Evolutionary conservation across 2,797 vertebrate genomes (phyloP).

Genomic region (Sylvilagus floridanus): DNA sequence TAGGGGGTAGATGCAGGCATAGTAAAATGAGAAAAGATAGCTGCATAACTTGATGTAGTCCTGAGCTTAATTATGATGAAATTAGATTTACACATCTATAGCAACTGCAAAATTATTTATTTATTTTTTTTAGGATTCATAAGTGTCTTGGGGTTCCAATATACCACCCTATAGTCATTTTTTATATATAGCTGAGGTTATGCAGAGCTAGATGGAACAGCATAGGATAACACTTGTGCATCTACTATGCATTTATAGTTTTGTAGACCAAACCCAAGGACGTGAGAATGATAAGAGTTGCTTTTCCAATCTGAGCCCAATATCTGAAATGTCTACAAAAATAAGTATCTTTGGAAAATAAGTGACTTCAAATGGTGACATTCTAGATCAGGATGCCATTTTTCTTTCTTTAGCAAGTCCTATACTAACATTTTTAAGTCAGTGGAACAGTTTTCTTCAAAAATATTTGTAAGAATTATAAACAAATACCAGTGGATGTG

Average conservation of each 20-base stretch:
- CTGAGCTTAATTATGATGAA: constrained; percentile 27
- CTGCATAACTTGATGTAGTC: background rate
- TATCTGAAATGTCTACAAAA: constrained; percentile 8
- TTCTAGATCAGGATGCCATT: background rate
- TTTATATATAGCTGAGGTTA: background rate
- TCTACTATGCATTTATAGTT: background rate
- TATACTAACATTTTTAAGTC: constrained; percentile 11
- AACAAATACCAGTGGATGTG: background rate
- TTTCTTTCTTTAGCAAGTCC: background rate
- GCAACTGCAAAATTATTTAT: background rate
- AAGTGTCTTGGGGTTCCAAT: background rate
- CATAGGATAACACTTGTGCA: background rate
- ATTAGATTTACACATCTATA: background rate
- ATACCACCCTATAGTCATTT: background rate
- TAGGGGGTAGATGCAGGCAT: background rate
- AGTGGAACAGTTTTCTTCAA: background rate
- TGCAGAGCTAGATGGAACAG: background rate
- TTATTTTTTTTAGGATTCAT: background rate
- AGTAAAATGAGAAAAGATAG: background rate
- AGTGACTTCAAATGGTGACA: background rate
- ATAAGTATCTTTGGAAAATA: background rate
- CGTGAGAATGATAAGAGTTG: background rate
- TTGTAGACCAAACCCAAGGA: background rate
- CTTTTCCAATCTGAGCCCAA: background rate
- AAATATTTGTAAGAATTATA: constrained; percentile 39